Base-by-base conservation (phyloP, 2,797 vertebrate genomes). In the Hoplostethus atlanticus region DNA sequence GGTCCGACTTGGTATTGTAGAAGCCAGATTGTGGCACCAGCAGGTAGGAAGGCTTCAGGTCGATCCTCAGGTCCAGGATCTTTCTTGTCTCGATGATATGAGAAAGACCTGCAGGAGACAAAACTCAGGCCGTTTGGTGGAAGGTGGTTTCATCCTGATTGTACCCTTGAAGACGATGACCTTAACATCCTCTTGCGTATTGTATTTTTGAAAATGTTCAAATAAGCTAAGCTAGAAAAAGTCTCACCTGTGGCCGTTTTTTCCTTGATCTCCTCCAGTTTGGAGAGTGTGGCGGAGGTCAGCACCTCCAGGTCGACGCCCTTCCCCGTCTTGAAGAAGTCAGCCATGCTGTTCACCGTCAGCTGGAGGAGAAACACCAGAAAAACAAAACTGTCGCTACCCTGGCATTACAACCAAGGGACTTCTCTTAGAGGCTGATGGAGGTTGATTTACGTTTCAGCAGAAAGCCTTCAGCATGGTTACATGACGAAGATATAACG, bases 181-280 rank as follows among this genome's bases (percentile, higher is more conserved):
- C 21, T 21, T 21, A 21, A 21, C 21, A 21, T 21, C 21, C 21
- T 21, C 21, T 21, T 21, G 21, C 21, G 21, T 21, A 21, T 21
- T 21, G 21, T 21, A 21, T 21, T 21, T 21, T 21, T 21, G 21
- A 21, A 21, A 21, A 21, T 21, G 21, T 21, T 21, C 21, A 21
- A 21, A 21, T 21, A 21, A 21, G 1, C 21, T 21, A 21, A 21
- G 21, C 21, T 21, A 21, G 21, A 21, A 21, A 21, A 21, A 21
- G 10, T 68, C 61, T 10, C 16, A 93, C 98, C 97, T 91, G 95
- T 84, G 34, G 98, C 96, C 0, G 98, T 99, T 87, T 93, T 98
- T 71, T 98, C 96, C 91, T 98, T 99, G 79, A 99, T 97, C 93
- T 99, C 97, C 87, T 99, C 97, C 58, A 98, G 88, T 64, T 99